phyloP scores from a whole-genome alignment of 2,888 invertebrate species.

The Cosmia trapezina region DNA sequence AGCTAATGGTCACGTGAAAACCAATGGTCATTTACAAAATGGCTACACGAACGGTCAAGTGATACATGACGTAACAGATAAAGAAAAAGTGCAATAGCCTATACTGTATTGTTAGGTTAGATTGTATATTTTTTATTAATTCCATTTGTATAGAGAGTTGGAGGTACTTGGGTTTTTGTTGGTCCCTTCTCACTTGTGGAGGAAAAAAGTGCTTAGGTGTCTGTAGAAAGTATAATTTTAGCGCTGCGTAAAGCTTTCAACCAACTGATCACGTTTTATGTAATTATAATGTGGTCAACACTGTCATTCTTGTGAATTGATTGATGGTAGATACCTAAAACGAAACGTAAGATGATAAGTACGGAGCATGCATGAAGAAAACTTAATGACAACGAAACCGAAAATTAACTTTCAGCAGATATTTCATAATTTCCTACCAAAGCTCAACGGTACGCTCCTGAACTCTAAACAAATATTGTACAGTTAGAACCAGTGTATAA shows the following conservation, averaged over 20 bases:
- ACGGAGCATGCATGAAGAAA: not conserved
- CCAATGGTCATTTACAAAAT: constrained; percentile 70
- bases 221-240: constrained; percentile 62
- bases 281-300: constrained; percentile 36
- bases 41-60: constrained; percentile 75
- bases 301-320: constrained; percentile 13
- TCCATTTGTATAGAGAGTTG: constrained; percentile 52
- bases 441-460: constrained; percentile 17
- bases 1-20: constrained; percentile 42
- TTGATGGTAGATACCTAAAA: constrained; percentile 2
- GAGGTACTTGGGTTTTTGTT: constrained; percentile 48
- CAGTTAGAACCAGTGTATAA: constrained; percentile 59
- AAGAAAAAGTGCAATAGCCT: constrained; percentile 84
- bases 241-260: constrained; percentile 47
- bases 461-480: constrained; percentile 55
- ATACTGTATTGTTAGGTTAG: constrained; percentile 56
- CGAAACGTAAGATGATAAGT: not conserved
- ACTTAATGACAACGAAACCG: not conserved
- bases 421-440: not conserved
- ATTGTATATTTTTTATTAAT: constrained; percentile 58
- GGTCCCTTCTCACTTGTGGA: constrained; percentile 43
- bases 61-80: constrained; percentile 71
- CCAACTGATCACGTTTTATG: constrained; percentile 31
- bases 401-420: constrained; percentile 1
- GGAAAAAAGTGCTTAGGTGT: constrained; percentile 44